Base-by-base conservation (phyloP, 30 jellyfish, hydroid and myxozoan genomes). In the Chrysaora quinquecirrha region DNA sequence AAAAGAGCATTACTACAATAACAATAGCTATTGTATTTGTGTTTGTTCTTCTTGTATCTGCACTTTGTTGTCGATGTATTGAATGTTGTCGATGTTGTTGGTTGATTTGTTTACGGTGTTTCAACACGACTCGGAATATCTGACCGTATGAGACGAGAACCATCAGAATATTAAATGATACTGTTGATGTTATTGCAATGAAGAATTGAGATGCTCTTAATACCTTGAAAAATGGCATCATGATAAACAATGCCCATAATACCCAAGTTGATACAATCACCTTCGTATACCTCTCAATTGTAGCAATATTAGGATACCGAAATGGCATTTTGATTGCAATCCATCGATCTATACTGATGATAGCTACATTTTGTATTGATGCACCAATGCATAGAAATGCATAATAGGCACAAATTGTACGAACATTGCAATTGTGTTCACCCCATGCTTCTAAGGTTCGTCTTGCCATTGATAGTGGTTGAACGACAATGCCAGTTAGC, bases 21-120 rank as follows among this genome's bases (percentile, higher is more conserved):
- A 82, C 92, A 20, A 82, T 82, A 16, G 92, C 92, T 28, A 82
- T 69, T 27, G 92, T 82, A 62, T 82, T 82, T 11, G 92, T 82
- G 78, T 82, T 82, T 50, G 73, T 68, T 11, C 62, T 76, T 65
- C 92, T 69, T 49, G 63, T 38, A 72, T 68, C 92, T 9, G 73
- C 34, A 30, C 78, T 75, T 34, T 43, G 64, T 11, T 73, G 75
- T 3, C 62, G 21, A 12, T 82, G 92, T 11, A 21, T 27, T 11
- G 54, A 38, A 3, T 64, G 90, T 30, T 48, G 38, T 20, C 84
- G 83, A 25, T 61, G 63, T 35, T 80, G 84, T 28, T 82, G 79
- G 73, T 68, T 54, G 35, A 82, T 82, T 21, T 82, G 92, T 58
- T 70, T 68, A 14, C 92, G 65, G 80, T 82, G 92, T 4, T 82